Conservation (phyloP, 2,797 vertebrate species). For the Megalops cyprinoides region DNA sequence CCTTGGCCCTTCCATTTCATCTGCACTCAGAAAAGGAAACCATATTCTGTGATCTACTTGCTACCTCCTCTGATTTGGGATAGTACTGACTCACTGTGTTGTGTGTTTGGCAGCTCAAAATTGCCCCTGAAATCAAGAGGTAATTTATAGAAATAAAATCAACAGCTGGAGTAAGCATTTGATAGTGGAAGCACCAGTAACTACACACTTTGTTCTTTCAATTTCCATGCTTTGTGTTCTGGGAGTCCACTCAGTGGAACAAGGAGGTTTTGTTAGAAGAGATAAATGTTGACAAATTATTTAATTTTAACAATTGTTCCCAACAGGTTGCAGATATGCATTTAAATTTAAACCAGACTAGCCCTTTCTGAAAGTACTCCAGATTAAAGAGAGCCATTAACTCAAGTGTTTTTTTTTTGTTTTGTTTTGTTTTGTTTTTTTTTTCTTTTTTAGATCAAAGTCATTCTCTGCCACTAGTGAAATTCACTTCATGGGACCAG, state of each 20-base stretch:
- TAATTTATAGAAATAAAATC: conserved; percentile 43
- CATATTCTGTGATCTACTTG: conserved; percentile 44
- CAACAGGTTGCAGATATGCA: not conserved
- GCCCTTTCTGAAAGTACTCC: not conserved
- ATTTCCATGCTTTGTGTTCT: not conserved
- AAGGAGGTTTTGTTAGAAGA: not conserved
- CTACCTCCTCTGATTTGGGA: not conserved
- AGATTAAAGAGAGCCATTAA: conserved; percentile 26
- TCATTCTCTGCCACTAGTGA: conserved; percentile 37
- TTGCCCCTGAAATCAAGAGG: conserved; percentile 36
- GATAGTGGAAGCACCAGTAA: not conserved
- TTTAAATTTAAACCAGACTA: conserved; percentile 9
- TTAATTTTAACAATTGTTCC: not conserved
- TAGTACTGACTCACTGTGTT: too few species aligned
- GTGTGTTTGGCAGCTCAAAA: conserved; percentile 23
- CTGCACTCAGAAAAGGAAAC: conserved; percentile 36
- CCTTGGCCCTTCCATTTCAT: conserved; percentile 22
- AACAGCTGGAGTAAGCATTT: conserved; percentile 22
- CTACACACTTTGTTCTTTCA: not conserved
- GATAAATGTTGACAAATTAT: not conserved
- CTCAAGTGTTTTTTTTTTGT: conserved; percentile 16
- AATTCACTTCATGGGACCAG: not conserved
- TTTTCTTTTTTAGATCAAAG: conserved; percentile 58
- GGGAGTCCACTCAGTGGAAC: too few species aligned
- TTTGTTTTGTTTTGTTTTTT: not conserved